Evolutionary conservation across 2,113 vertebrate species (phyloP), one percentile per base, ranked within the genome.

Genomic region (Mungos mungo): DNA sequence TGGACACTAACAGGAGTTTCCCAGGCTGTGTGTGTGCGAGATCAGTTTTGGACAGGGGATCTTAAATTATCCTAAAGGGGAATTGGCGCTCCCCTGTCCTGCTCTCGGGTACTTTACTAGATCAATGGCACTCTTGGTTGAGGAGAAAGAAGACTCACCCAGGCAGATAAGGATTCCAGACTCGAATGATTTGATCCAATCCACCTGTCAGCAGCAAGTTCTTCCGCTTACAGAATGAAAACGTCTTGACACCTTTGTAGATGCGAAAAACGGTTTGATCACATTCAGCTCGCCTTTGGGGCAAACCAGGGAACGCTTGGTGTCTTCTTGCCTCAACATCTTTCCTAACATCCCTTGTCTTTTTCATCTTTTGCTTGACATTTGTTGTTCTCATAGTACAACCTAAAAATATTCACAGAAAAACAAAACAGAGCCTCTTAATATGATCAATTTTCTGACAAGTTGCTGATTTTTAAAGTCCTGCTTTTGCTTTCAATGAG

Each of bases 111-210:
- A 47, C 23, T 33, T 93, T 77, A 4, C 2, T 8, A 79, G 31
- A 69, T 71, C 47, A 71, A 3, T 23, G 50, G 25, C 27, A 10
- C 45, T 57, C 7, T 33, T 31, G 38, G 27, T 8, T 65, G 54
- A 54, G 94, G 33, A 77, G 69, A 83, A 82, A 71, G 33, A 71
- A 85, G 90, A 31, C 98, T 98, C 82, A 99, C 99, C 97, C 93
- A 1, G 97, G 98, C 69, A 98, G 93, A 89, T 98, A 96, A 19
- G 99, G 98, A 93, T 99, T 99, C 99, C 99, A 99, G 98, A 99
- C 94, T 71, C 97, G 95, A 87, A 99, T 92, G 3, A 98, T 96
- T 89, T 71, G 18, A 96, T 99, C 99, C 98, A 98, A 98, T 77
- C 99, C 98, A 1, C 98, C 99, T 0, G 99, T 99, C 87, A 99